These are phyloP conservation scores for Trichogramma pretiosum DNA, from an alignment of 1,140 invertebrate genomes.

Conservation along the genomic window DNA sequence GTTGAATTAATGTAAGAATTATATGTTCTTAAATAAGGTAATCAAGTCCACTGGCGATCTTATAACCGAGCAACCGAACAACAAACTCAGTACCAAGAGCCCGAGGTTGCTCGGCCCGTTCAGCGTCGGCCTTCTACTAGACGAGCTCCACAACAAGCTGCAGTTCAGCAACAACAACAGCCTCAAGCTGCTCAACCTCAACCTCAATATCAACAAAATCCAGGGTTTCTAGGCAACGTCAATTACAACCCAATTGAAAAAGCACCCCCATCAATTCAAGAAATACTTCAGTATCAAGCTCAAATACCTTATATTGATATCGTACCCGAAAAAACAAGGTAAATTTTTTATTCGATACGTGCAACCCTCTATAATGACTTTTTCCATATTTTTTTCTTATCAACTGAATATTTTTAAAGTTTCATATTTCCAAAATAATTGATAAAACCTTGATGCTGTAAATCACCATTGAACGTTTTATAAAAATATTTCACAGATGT, in stretches of 20 bases:
- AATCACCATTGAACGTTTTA: too few species aligned
- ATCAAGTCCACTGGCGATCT: conserved; percentile 39
- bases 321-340: conserved; percentile 42
- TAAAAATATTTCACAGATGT: too few species aligned
- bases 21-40: conserved; percentile 37
- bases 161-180: conserved; percentile 20
- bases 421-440: too few species aligned
- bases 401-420: too few species aligned
- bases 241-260: conserved; percentile 29
- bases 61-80: conserved; percentile 26
- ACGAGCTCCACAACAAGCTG: conserved; percentile 1
- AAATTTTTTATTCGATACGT: too few species aligned
- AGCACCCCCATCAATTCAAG: conserved; percentile 36
- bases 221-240: conserved; percentile 24
- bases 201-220: conserved; percentile 39
- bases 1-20: conserved; percentile 26
- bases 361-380: too few species aligned
- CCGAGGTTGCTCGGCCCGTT: conserved; percentile 11
- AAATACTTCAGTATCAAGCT: conserved; percentile 37
- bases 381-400: too few species aligned
- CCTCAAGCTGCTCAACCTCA: conserved; percentile 14
- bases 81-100: conserved; percentile 18
- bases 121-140: conserved; percentile 8
- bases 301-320: conserved; percentile 40
- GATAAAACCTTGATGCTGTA: too few species aligned